Conservation (phyloP, 2,888 invertebrate genomes). For the Tridacna crocea region DNA sequence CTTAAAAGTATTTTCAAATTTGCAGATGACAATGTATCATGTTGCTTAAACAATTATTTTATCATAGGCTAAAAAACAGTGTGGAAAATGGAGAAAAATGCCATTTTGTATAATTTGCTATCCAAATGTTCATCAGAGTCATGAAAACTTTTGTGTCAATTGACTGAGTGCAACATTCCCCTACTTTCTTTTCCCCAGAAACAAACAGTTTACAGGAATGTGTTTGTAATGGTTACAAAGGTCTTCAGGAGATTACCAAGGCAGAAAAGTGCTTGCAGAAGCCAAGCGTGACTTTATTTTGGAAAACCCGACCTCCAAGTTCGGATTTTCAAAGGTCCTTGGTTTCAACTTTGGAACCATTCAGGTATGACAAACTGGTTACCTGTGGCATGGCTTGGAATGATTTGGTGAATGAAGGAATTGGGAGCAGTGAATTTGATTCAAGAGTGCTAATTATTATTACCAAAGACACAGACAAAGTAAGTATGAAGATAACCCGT, state of each 20-base stretch:
- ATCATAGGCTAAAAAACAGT: neutral
- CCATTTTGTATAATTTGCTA: neutral
- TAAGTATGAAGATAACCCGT: neutral
- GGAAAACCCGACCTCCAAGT: neutral
- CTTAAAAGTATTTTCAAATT: too few species aligned
- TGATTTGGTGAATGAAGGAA: neutral
- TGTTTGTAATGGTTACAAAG: neutral
- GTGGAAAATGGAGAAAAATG: neutral
- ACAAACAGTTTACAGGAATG: conserved; percentile 10
- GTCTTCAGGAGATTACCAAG: neutral
- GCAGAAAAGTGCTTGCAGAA: neutral
- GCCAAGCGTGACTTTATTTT: neutral
- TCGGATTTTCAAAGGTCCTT: neutral
- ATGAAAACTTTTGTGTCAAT: neutral
- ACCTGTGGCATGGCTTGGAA: neutral
- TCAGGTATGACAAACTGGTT: neutral
- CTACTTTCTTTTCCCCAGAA: neutral
- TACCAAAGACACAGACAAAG: neutral
- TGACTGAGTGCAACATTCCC: neutral
- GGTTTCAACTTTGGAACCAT: conserved; percentile 2
- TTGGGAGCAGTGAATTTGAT: neutral
- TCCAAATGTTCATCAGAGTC: neutral
- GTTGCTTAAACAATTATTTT: too few species aligned
- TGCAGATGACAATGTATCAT: too few species aligned
- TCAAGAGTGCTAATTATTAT: conserved; percentile 9